Base-by-base conservation (phyloP, 2,113 vertebrate species). In the Nansenia antarctica region DNA sequence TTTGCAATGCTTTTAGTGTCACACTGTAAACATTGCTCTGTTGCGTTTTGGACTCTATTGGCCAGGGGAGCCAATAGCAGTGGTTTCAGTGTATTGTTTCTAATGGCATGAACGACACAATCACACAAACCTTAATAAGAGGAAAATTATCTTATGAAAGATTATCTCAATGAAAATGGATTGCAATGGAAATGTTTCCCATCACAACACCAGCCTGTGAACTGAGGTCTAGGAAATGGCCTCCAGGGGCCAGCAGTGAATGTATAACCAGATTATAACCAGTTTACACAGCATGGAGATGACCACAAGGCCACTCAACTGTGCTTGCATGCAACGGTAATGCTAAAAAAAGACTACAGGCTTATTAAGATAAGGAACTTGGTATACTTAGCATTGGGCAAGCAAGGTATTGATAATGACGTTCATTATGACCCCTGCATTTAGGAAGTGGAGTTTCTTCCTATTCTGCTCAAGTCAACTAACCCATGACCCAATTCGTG, bases 91-190 rank as follows among this genome's bases (percentile, higher is more conserved):
- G n/a, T 49, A 20, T 8, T 49, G n/a, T 22, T 49, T n/a, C 45
- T 20, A 49, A n/a, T 49, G 45, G 45, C 15, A 20, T 20, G 45
- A 49, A n/a, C 20, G 45, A 49, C n/a, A 49, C 39, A 18, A 42
- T 11, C 45, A 22, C 9, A 20, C 18, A n/a, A 49, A 49, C 45
- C 45, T 20, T 49, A 20, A 42, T n/a, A n/a, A n/a, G n/a, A n/a
- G n/a, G 39, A 42, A 42, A 49, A 15, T 8, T 3, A 22, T n/a
- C n/a, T n/a, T n/a, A n/a, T n/a, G n/a, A 18, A 12, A 34, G 61
- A 73, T 63, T 72, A 65, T 68, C 70, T n/a, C 54, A 18, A 53
- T 55, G 59, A 66, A 67, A 65, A 77, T 58, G 63, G 62, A 77
- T 72, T 80, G 69, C 20, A 52, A 52, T 37, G 30, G 54, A 59